phyloP scores from a whole-genome alignment of 2,113 vertebrate species.

The Okapia johnstoni region DNA sequence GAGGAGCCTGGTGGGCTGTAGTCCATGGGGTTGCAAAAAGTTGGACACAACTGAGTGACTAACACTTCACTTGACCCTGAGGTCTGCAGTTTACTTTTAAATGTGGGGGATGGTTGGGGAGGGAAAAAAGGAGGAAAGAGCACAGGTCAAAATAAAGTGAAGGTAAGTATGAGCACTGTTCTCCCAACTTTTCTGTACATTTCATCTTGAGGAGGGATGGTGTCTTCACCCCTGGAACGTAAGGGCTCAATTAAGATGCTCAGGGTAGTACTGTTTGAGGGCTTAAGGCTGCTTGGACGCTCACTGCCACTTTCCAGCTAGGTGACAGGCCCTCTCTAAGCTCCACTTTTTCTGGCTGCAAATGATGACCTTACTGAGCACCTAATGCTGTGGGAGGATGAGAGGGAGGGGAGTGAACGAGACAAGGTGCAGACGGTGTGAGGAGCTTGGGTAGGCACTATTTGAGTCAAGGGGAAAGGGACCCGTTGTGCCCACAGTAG shows the following conservation, averaged over 20 bases:
- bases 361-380: too few species aligned
- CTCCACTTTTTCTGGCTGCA: background rate
- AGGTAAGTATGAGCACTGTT: background rate
- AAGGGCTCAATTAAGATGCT: background rate
- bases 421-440: too few species aligned
- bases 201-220: background rate
- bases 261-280: background rate
- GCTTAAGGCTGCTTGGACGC: background rate
- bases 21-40: background rate
- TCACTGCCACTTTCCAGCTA: background rate
- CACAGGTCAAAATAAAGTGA: background rate
- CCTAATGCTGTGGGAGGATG: accelerated
- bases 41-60: background rate
- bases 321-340: background rate
- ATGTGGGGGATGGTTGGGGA: background rate
- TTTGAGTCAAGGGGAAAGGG: background rate
- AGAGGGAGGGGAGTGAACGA: background rate
- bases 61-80: background rate
- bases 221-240: background rate
- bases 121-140: too few species aligned
- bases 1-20: background rate
- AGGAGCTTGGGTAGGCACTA: background rate
- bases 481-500: background rate
- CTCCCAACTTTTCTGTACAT: background rate
- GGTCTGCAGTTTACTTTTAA: background rate